Evolutionary conservation across 1,140 invertebrate genomes (phyloP).

Genomic region (Geopemphigus sp.): DNA sequence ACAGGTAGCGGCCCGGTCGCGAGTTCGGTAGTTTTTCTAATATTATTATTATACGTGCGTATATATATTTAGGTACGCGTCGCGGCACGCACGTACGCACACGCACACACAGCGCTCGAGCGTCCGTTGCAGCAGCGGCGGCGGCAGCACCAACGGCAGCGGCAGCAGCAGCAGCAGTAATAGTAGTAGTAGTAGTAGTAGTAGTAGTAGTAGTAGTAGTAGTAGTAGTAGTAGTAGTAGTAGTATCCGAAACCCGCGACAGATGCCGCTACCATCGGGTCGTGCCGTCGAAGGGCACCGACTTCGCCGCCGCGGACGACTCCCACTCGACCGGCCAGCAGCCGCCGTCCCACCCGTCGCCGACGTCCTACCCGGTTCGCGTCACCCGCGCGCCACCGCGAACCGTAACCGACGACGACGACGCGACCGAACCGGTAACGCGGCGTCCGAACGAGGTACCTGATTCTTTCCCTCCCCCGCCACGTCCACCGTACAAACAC

Average conservation of each 20-base stretch:
- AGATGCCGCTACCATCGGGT: conserved; percentile 18
- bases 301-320: conserved; percentile 32
- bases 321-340: not conserved
- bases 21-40: conserved; percentile 22
- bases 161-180: too few species aligned
- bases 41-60: not conserved
- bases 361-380: too few species aligned
- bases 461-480: not conserved
- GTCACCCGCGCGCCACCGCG: not conserved
- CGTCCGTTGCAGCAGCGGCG: too few species aligned
- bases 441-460: too few species aligned
- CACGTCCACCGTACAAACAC: too few species aligned
- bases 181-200: too few species aligned
- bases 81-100: not conserved
- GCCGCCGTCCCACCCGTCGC: not conserved
- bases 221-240: too few species aligned
- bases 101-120: not conserved
- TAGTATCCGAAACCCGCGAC: conserved; percentile 25
- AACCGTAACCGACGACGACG: not conserved
- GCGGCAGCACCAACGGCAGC: too few species aligned
- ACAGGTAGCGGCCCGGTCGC: conserved; percentile 24
- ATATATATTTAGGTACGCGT: not conserved
- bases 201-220: too few species aligned
- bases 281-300: conserved; percentile 43
- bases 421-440: not conserved